Base-by-base conservation (phyloP, 2,113 vertebrate genomes). In the Podocnemis expansa region DNA sequence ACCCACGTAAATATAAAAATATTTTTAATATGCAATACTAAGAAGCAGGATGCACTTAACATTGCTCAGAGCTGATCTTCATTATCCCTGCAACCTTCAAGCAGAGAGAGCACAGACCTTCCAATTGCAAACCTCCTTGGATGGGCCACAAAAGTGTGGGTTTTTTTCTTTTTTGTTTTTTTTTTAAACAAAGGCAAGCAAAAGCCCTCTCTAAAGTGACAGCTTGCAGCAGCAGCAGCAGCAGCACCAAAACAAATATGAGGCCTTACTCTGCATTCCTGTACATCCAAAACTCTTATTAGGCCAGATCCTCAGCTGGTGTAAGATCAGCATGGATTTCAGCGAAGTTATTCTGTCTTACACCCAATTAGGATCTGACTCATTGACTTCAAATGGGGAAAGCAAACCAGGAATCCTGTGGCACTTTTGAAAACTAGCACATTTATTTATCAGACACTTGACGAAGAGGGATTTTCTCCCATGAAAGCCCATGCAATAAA, bases 11-110 rank as follows among this genome's bases (percentile, higher is more conserved):
- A 5, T 89, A 56, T n/a, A 84, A 56, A 27, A 93, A 96, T 89
- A 24, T 52, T 19, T 86, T 89, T 90, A 0, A 63, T n/a, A 47
- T 89, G 45, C 80, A 80, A 27, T 51, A 8, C 67, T 29, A 31
- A 89, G 84, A 16, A 81, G 25, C 56, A 70, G 78, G 80, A 94
- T 56, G 54, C 29, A 49, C 67, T 73, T 38, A 56, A 38, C 29
- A 94, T 84, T 55, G 41, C 82, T 96, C n/a, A 78, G 85, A 92
- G 84, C 49, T 83, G 19, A 45, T 85, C 80, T 76, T 34, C 76
- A 82, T 63, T 49, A 19, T 75, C 11, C 52, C 19, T 43, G 9
- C 24, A 17, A 31, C 34, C 47, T 21, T 16, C 12, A 29, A 56
- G 38, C 58, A 31, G 25, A 2, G 25, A 58, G 49, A 86, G 13